These are phyloP conservation scores for Pachycephus smyrnensis DNA, from an alignment of 2,888 invertebrate genomes.

Conservation along the genomic window DNA sequence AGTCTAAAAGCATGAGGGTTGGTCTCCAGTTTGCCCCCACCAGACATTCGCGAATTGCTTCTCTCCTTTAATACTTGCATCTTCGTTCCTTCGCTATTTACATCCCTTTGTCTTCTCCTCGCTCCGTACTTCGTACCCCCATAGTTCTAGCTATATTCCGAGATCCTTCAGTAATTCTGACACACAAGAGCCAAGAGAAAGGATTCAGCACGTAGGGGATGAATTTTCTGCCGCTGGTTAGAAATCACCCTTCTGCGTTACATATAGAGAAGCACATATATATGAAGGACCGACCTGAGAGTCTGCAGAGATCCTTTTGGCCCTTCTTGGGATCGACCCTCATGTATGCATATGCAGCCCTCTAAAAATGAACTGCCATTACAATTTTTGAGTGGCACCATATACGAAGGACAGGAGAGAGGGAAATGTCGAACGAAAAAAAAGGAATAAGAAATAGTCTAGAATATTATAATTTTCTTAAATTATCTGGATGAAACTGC, in stretches of 20 bases:
- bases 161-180: background rate
- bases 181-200: background rate
- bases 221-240: background rate
- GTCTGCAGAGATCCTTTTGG: background rate
- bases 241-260: background rate
- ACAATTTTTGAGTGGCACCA: background rate
- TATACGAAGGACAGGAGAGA: background rate
- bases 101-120: background rate
- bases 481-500: background rate
- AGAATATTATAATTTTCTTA: background rate
- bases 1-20: background rate
- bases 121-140: background rate
- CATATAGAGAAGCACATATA: background rate
- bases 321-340: background rate
- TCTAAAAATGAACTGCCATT: background rate
- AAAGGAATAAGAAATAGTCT: background rate
- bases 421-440: background rate
- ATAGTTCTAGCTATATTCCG: background rate
- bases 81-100: background rate
- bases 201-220: background rate
- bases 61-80: background rate
- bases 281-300: background rate
- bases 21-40: background rate
- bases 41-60: background rate
- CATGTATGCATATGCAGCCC: background rate